Percentiles rank a stretch among this genome's conserved stretches.
Evolutionary conservation across 2,888 invertebrate species (phyloP).

Genomic region (Drosophila meridionalis): DNA sequence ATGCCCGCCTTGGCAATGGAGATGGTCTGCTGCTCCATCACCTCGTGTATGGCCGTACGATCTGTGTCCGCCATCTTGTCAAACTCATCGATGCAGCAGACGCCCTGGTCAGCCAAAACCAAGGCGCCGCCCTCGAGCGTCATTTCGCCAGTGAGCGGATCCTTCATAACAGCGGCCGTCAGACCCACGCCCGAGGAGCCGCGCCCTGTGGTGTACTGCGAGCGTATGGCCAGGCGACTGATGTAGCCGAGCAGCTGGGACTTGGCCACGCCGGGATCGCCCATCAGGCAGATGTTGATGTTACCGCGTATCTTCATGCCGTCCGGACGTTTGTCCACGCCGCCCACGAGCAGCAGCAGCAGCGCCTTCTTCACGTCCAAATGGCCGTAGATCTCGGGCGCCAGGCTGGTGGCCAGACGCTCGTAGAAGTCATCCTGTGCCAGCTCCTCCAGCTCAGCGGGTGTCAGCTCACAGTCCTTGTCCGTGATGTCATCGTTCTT

Average conservation of each 20-base stretch:
- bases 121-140: slow-evolving; percentile 98
- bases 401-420: slow-evolving; percentile 95
- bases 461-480: slow-evolving; percentile 90
- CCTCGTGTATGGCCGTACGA: slow-evolving; percentile 98
- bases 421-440: slow-evolving; percentile 96
- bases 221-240: slow-evolving; percentile 95
- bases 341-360: slow-evolving; percentile 95
- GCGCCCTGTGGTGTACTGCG: slow-evolving; percentile 97
- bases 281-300: slow-evolving; percentile 99
- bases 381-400: slow-evolving; percentile 99
- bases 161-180: slow-evolving; percentile 99
- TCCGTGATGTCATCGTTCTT: slow-evolving; percentile 93
- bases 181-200: slow-evolving; percentile 99
- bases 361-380: slow-evolving; percentile 99
- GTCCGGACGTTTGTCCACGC: slow-evolving; percentile 94
- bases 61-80: slow-evolving; percentile 99
- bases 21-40: slow-evolving; percentile 99
- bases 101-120: slow-evolving; percentile 97
- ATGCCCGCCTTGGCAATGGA: slow-evolving; percentile 99
- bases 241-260: slow-evolving; percentile 98
- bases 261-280: slow-evolving; percentile 99
- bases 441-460: slow-evolving; percentile 92
- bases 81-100: slow-evolving; percentile 99
- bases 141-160: slow-evolving; percentile 98
- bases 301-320: slow-evolving; percentile 99